A percentile compares a stretch with the other conserved stretches of the same genome.
phyloP scores from a whole-genome alignment of 2,797 vertebrate genomes.

The Eidolon dupreanum region DNA sequence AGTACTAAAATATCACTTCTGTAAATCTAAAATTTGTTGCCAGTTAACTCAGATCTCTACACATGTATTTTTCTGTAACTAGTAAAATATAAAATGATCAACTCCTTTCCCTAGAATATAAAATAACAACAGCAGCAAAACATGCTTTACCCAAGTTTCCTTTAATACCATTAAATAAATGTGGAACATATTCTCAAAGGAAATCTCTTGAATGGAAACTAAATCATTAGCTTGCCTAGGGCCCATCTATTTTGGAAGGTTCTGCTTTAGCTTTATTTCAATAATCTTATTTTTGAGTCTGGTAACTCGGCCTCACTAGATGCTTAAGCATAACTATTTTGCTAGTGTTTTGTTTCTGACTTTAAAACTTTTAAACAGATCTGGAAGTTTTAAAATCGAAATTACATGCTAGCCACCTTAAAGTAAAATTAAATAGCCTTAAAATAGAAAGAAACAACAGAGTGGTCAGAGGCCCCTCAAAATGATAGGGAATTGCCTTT shows the following conservation, averaged over 20 bases:
- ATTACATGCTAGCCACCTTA: neutral
- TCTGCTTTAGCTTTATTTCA: neutral
- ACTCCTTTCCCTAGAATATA: neutral
- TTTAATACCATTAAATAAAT: conserved; percentile 2
- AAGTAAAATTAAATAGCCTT: neutral
- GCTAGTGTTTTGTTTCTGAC: neutral
- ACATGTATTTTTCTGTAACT: neutral
- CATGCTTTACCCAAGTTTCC: neutral
- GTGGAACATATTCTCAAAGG: neutral
- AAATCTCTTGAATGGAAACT: neutral
- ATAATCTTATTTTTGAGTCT: neutral
- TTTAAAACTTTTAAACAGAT: neutral
- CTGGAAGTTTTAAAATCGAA: conserved; percentile 19
- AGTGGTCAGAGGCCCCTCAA: neutral
- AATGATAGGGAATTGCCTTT: neutral
- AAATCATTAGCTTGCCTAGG: neutral
- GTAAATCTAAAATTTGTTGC: neutral
- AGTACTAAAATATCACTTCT: neutral
- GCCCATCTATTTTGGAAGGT: neutral
- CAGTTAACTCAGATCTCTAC: neutral
- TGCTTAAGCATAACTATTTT: neutral
- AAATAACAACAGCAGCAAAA: neutral
- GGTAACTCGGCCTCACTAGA: neutral
- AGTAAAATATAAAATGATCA: neutral
- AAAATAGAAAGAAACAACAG: conserved; percentile 5